Base-by-base conservation (phyloP, 2,797 vertebrate genomes). In the Australoheros facetus region DNA sequence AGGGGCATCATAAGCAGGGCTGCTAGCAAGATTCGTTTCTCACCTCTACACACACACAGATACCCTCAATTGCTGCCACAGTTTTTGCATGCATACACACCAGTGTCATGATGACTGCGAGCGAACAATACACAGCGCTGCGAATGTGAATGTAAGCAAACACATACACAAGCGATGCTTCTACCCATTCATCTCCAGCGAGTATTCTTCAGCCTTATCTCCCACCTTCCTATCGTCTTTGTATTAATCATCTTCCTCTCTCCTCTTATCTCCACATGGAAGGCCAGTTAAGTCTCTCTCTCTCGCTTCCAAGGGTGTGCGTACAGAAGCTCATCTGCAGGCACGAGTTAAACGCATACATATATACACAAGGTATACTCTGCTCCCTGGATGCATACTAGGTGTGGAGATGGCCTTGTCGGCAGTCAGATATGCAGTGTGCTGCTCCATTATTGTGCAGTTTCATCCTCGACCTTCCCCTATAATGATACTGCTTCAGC, bases 211-310 rank as follows among this genome's bases (percentile, higher is more conserved):
- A 28, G 66, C 69, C 75, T 91, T 90, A 92, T 94, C 91, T 87
- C 77, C 80, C 72, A 83, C 86, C 80, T 71, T 86, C 83, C 80
- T 86, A 80, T 85, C 71, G 59, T 79, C 85, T 53, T 62, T 73
- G 87, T 88, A 90, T 92, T 90, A 90, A 90, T 94, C 91, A 90
- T 87, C 88, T 80, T 86, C 78, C 58, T 78, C 72, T 85, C 72
- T 58, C 83, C 84, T 87, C 87, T 89, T 93, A 92, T 92, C 92
- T 90, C 64, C 75, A 73, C 85, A 80, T 76, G 77, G 80, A 78
- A 75, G 79, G 77, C 89, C 70, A 83, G 84, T 79, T 79, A 76
- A 81, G 77, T 69, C 78, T 54, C 82, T 72, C 28, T 26, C 26
- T 42, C 19, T 9, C 28, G 19, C 39, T 11, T n/a, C 19, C 45